Base-by-base conservation (phyloP, 2,797 vertebrate genomes). In the Luscinia luscinia region DNA sequence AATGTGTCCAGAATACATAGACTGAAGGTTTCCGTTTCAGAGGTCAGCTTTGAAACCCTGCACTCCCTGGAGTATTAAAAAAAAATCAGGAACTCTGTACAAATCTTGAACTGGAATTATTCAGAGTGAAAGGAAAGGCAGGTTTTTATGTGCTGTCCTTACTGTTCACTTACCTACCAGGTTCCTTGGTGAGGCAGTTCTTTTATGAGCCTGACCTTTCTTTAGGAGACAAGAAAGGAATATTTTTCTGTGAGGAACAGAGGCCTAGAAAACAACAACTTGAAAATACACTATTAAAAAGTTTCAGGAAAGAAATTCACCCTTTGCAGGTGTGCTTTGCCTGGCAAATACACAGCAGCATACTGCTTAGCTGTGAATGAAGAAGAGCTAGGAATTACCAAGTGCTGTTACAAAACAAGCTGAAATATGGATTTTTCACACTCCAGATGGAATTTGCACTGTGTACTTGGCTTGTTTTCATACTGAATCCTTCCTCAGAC, bases 201-300 rank as follows among this genome's bases (percentile, higher is more conserved):
- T 32, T 79, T 79, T 79, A 28, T 36, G 55, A 88, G 67, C n/a
- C n/a, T 89, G 84, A 75, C 87, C 75, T 94, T 89, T 61, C 87
- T 77, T 74, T 51, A 83, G 62, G 54, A 72, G 54, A 55, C 30
- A 46, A 54, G 72, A 85, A 87, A 74, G 32, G n/a, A 76, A 17
- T 87, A 49, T 43, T 87, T 94, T 90, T 85, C 64, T 64, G 78
- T 59, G 69, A 89, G 66, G 82, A 88, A 51, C 30, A 64, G 40
- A n/a, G 20, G 23, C 22, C 38, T 83, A 23, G 73, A 55, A 92
- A 77, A 40, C 16, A 83, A 28, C 24, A 64, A 11, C 49, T 64
- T 82, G 61, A 77, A 92, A 89, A 82, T 26, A 49, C 8, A 9
- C 27, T 38, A 7, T 63, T 91, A 45, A 73, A 66, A 91, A 90